phyloP scores from a whole-genome alignment of 2,888 invertebrate species.

The Orthosia gothica region DNA sequence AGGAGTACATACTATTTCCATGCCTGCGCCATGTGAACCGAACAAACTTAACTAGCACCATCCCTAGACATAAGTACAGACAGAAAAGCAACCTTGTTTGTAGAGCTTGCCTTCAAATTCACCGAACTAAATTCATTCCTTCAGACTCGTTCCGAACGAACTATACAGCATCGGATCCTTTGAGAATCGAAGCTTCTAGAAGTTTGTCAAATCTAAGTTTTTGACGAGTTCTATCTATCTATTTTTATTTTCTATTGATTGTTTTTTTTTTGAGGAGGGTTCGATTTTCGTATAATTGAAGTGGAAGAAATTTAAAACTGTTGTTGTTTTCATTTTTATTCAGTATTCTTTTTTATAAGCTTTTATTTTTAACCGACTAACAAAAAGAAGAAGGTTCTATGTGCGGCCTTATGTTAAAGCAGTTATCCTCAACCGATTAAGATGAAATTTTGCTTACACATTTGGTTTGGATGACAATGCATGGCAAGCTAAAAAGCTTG shows the following conservation, averaged over 20 bases:
- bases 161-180: constrained; percentile 32
- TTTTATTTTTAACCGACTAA: no score
- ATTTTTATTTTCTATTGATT: constrained; percentile 26
- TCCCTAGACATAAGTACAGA: constrained; percentile 57
- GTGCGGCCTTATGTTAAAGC: no score
- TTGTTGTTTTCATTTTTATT: not conserved
- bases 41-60: constrained; percentile 56
- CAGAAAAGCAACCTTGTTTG: constrained; percentile 76
- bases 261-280: not conserved
- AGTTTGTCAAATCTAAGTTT: constrained; percentile 42
- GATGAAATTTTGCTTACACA: no score
- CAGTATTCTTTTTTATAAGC: not conserved
- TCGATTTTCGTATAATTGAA: not conserved
- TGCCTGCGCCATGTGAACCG: constrained; percentile 22
- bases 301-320: not conserved
- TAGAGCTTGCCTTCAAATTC: constrained; percentile 54
- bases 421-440: no score
- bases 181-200: constrained; percentile 20
- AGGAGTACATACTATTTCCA: no score
- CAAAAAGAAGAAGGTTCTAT: no score
- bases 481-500: no score
- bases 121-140: constrained; percentile 55
- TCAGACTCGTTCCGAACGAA: constrained; percentile 45
- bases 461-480: no score
- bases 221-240: constrained; percentile 19